Evolutionary conservation across 1,140 invertebrate species (phyloP), one percentile per base, ranked within the genome.

Genomic region (Tigriopus japonicus): DNA sequence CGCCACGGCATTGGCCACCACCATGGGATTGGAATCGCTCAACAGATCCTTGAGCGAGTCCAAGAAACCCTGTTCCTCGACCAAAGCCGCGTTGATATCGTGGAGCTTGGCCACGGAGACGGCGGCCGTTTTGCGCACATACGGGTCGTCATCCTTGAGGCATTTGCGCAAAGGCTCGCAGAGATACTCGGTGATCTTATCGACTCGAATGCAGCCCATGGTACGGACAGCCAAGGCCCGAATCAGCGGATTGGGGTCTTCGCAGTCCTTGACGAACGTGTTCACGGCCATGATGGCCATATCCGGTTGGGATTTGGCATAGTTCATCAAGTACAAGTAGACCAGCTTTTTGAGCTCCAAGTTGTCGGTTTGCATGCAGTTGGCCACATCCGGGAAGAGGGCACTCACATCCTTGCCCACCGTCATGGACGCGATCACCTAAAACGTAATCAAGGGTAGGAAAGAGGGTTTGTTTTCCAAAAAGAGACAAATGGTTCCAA

Each of bases 231-330:
- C 96, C 67, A 99, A 73, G 9, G 96, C 96, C 64, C 96, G 80
- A 70, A 99, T 99, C 68, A 99, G 75, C 12, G 96, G 96, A 78
- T 99, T 99, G 13, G 94, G 89, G 75, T 99, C 96, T 78, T 99
- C 95, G 76, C 96, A 99, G 74, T 99, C 96, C 88, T 97, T 98
- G 52, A 98, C 96, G 79, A 99, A 99, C 21, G 96, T 99, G 76
- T 99, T 99, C 35, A 99, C 96, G 42, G 96, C 96, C 93, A 99
- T 97, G 61, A 99, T 99, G 56, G 96, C 95, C 87, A 98, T 94
- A 71, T 99, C 96, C 10, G 96, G 96, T 73, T 99, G 96, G 66
- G 90, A 97, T 73, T 99, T 99, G 55, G 96, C 96, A 77, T 99
- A 99, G 73, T 99, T 99, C 96, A 99, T 99, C 59, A 99, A 74